These are phyloP conservation scores for Corythaeola cristata DNA, from an alignment of 2,113 vertebrate species.

Conservation along the genomic window DNA sequence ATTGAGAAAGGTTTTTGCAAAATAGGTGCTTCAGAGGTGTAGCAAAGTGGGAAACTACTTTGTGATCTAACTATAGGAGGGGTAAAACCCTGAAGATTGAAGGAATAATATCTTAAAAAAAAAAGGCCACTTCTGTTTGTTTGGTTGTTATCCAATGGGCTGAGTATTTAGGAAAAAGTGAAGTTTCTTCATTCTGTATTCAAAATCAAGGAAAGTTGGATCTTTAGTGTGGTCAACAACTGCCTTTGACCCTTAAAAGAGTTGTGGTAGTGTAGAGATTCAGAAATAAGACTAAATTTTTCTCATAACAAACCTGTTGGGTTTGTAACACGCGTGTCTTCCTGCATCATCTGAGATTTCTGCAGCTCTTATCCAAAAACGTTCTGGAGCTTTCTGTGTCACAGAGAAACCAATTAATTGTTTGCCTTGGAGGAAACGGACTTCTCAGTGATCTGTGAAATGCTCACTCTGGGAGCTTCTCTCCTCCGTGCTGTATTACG, in stretches of 20 bases:
- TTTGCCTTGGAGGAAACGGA: not conserved
- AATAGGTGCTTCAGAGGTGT: not conserved
- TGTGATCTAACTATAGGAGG: not conserved
- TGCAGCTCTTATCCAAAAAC: not conserved
- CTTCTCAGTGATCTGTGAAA: not conserved
- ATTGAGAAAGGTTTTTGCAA: not conserved
- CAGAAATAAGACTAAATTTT: not conserved
- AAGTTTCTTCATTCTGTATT: not conserved
- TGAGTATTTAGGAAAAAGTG: not conserved
- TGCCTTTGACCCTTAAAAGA: not conserved
- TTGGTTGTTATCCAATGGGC: not conserved
- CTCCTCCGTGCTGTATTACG: accelerated
- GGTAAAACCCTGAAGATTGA: not conserved
- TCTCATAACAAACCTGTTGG: not conserved
- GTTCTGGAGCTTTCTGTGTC: not conserved
- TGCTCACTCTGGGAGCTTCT: not conserved
- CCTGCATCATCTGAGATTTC: accelerated
- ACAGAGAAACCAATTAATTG: not conserved
- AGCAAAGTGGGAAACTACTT: not conserved
- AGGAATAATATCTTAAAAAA: not conserved
- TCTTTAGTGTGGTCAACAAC: not conserved
- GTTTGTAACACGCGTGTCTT: not conserved
- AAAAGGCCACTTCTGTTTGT: not conserved
- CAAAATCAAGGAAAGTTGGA: not conserved
- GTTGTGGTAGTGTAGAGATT: not conserved